phyloP scores from a whole-genome alignment of 2,888 invertebrate genomes.

The Cinara cedri region DNA sequence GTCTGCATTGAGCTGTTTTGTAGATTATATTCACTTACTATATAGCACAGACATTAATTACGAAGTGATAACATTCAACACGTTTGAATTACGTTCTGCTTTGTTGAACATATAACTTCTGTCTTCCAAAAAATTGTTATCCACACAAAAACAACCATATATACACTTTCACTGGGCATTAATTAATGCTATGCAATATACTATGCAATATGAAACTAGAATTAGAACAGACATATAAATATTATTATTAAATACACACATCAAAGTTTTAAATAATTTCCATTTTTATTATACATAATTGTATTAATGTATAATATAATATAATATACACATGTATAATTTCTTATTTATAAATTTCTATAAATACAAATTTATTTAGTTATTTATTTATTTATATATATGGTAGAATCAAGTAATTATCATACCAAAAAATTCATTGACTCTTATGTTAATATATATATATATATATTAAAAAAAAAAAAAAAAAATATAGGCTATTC shows the following conservation, averaged over 20 bases:
- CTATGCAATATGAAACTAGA: neutral
- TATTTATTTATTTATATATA: too few relatives aligned
- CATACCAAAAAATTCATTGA: conserved; percentile 54
- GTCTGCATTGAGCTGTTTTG: neutral
- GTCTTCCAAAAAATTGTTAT: conserved; percentile 26
- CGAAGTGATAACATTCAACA: neutral
- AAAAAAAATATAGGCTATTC: conserved; percentile 48
- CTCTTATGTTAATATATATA: conserved; percentile 43
- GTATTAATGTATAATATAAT: conserved; percentile 31
- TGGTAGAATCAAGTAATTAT: conserved; percentile 36
- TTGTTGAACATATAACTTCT: conserved; percentile 4
- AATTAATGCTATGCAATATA: neutral
- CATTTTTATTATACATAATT: conserved; percentile 47
- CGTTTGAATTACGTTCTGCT: conserved; percentile 21
- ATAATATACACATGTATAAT: conserved; percentile 19
- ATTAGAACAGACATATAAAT: neutral
- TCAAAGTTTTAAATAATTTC: conserved; percentile 37
- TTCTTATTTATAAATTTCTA: conserved; percentile 38
- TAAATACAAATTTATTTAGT: conserved; percentile 35
- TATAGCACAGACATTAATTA: neutral
- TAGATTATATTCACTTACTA: neutral
- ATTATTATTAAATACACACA: conserved; percentile 22
- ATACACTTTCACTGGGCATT: conserved; percentile 25
- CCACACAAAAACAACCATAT: neutral
- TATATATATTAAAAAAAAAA: conserved; percentile 1